Evolutionary conservation across 2,888 invertebrate species (phyloP), one percentile per base, ranked within the genome.

Genomic region (Margaritifera margaritifera): DNA sequence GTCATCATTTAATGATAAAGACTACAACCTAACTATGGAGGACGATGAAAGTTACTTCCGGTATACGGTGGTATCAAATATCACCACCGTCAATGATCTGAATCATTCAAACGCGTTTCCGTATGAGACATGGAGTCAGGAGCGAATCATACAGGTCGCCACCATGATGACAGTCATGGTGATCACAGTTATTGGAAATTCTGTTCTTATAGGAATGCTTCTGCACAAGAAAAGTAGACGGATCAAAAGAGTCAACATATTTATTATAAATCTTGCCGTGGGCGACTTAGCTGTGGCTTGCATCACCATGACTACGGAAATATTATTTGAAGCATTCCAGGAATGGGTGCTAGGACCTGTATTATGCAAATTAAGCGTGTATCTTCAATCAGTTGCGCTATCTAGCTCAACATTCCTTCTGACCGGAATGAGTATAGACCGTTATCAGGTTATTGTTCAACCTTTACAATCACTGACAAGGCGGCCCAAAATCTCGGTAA

Each of bases 341-440:
- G 89, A 90, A 74, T 91, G 91, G 91, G 87, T 89, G 15, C 81
- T 90, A 20, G 90, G 91, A 0, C 85, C 86, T 2, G 82, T 84
- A 15, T 84, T 88, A 27, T 90, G 90, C 81, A 90, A 90, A 79
- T 73, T 89, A 20, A 84, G 87, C 51, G 87, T 90, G 42, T 90
- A 90, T 73, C 84, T 86, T 8, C 90, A 90, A 83, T 88, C 88
- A 5, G 89, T 90, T 18, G 89, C 89, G 0, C 74, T 90, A 55
- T 88, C 89, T 6, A 87, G 88, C 51, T 88, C 90, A 1, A 89
- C 89, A 0, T 90, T 90, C 78, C 86, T 90, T 15, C 81, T 90
- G 42, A 88, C 89, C 6, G 90, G 88, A 19, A 90, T 90, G 90
- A 89, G 89, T 66, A 87, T 89, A 66, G 90, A 90, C 72, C 79